A percentile compares a stretch with the other conserved stretches of the same genome.
Evolutionary conservation across 2,888 invertebrate genomes (phyloP).

Genomic region (Caenorhabditis macrosperma): DNA sequence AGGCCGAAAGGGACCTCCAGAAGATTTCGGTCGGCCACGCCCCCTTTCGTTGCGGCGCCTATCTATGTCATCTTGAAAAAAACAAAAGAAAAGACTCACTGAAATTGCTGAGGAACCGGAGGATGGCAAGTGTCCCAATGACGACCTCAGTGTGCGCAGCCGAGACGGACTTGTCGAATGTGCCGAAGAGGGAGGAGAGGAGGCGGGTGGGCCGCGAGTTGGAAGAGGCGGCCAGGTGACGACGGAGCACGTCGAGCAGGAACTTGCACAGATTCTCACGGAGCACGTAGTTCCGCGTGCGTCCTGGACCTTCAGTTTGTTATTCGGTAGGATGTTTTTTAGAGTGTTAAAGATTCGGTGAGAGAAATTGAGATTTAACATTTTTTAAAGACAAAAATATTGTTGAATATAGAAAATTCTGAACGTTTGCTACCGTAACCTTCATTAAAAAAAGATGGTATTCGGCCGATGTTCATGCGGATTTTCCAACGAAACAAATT

Average conservation of each 20-base stretch:
- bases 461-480: too few relatives aligned
- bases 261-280: slow-evolving; percentile 53
- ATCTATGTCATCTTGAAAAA: too few relatives aligned
- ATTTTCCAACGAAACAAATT: too few relatives aligned
- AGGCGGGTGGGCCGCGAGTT: slow-evolving; percentile 34
- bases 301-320: slow-evolving; percentile 42
- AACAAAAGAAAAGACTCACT: slow-evolving; percentile 60
- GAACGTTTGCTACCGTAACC: too few relatives aligned
- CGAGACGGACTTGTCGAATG: slow-evolving; percentile 36
- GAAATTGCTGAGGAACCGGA: slow-evolving; percentile 66
- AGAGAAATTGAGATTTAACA: too few relatives aligned
- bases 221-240: slow-evolving; percentile 41
- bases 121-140: slow-evolving; percentile 63
- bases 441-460: too few relatives aligned
- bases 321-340: background rate
- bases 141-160: slow-evolving; percentile 60
- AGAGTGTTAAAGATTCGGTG: background rate
- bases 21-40: too few relatives aligned
- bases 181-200: slow-evolving; percentile 49
- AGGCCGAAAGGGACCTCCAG: too few relatives aligned
- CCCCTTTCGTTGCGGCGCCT: too few relatives aligned
- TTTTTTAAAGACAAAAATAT: too few relatives aligned
- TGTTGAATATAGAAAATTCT: too few relatives aligned
- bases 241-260: slow-evolving; percentile 35
- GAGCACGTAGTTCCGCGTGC: slow-evolving; percentile 56